Conservation (phyloP, 2,797 vertebrate genomes). For the Anguilla pacifica region DNA sequence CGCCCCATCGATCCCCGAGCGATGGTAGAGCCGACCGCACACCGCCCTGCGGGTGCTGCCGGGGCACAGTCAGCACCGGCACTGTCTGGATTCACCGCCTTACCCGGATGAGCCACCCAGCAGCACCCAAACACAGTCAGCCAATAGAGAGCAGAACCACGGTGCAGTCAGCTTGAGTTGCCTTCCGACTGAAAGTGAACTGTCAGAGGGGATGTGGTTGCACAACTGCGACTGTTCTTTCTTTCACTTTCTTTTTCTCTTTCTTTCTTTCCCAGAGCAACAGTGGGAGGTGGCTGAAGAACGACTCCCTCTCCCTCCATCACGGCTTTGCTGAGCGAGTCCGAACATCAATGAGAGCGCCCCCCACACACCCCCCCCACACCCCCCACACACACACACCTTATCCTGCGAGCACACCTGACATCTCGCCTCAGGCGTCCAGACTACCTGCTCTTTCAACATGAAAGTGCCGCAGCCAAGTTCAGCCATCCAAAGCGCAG, state of each 20-base stretch:
- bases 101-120: too few species aligned
- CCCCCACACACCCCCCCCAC: slow-evolving; percentile 23
- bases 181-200: not conserved
- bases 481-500: slow-evolving; percentile 72
- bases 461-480: slow-evolving; percentile 64
- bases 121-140: not conserved
- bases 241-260: not conserved
- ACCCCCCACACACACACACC: slow-evolving; percentile 32
- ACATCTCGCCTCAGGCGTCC: slow-evolving; percentile 71
- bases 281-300: not conserved
- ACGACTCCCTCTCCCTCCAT: slow-evolving; percentile 14
- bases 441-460: slow-evolving; percentile 61
- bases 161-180: not conserved
- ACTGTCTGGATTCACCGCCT: too few species aligned
- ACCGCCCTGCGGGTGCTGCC: too few species aligned
- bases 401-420: slow-evolving; percentile 67
- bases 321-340: slow-evolving; percentile 50
- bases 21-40: too few species aligned
- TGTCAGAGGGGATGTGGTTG: too few species aligned
- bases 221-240: slow-evolving; percentile 8
- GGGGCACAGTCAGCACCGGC: too few species aligned
- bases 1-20: too few species aligned
- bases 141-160: not conserved
- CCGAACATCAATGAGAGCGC: slow-evolving; percentile 64
- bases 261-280: not conserved